Percentiles rank a stretch among this genome's conserved stretches.
Evolutionary conservation across 2,797 vertebrate genomes (phyloP).

Genomic region (Rhynchonycteris naso): DNA sequence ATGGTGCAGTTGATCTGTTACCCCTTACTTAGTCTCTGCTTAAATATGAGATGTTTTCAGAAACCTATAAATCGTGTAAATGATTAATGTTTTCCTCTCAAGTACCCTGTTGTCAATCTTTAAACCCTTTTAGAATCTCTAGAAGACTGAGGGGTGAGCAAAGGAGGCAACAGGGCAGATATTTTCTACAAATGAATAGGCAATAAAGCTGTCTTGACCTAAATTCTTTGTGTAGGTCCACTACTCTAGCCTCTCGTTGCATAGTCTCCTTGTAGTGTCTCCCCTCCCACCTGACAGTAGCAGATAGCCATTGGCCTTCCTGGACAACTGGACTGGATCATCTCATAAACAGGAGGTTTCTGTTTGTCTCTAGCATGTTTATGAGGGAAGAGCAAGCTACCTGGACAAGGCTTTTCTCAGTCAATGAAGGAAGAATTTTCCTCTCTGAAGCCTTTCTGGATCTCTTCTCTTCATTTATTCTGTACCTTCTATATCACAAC

Average conservation of each 20-base stretch:
- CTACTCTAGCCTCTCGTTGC: neutral
- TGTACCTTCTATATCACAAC: neutral
- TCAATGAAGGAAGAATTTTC: constrained; percentile 19
- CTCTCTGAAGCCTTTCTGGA: constrained; percentile 33
- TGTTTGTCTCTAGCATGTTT: constrained; percentile 32
- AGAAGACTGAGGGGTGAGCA: constrained; percentile 22
- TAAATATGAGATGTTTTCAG: constrained; percentile 39
- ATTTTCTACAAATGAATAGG: neutral
- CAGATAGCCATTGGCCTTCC: constrained; percentile 41
- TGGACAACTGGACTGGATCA: neutral
- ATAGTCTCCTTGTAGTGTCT: neutral
- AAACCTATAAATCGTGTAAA: constrained; percentile 31
- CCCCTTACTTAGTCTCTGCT: neutral
- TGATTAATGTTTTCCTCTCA: constrained; percentile 23
- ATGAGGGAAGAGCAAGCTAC: constrained; percentile 18
- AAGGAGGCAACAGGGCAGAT: constrained; percentile 15
- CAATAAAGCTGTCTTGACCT: constrained; percentile 31
- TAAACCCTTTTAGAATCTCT: constrained; percentile 49
- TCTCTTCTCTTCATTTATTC: constrained; percentile 4
- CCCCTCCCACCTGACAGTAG: neutral
- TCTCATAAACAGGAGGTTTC: constrained; percentile 39
- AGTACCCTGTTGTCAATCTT: constrained; percentile 1
- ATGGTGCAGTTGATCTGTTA: neutral
- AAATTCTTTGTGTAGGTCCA: constrained; percentile 32
- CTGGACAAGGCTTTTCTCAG: constrained; percentile 35